Percentiles rank a stretch among this genome's conserved stretches.
Evolutionary conservation across 2,797 vertebrate species (phyloP).

Genomic region (Tenualosa ilisha): DNA sequence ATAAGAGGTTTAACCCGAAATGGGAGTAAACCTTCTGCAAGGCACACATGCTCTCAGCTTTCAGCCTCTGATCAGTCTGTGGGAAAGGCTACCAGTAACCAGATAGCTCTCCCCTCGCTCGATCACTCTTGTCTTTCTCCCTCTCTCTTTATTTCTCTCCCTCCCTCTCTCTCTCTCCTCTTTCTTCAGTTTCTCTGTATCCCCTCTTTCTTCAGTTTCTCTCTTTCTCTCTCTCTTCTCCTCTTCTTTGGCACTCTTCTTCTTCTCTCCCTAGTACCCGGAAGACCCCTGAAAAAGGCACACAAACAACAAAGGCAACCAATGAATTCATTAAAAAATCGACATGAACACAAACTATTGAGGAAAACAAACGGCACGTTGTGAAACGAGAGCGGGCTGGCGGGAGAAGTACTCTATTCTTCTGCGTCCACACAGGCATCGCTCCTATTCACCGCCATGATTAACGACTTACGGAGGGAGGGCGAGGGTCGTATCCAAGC

Average conservation of each 20-base stretch:
- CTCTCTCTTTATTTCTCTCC: conserved; percentile 38
- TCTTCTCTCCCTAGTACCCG: conserved; percentile 26
- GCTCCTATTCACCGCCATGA: conserved; percentile 69
- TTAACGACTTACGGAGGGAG: conserved; percentile 60
- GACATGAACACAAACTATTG: conserved; percentile 47
- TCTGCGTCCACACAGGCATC: conserved; percentile 58
- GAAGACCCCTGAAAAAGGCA: conserved; percentile 27
- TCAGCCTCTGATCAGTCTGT: conserved; percentile 80
- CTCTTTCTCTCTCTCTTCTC: conserved; percentile 42
- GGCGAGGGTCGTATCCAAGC: conserved; percentile 49
- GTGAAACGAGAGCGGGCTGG: conserved; percentile 51
- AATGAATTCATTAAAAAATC: conserved; percentile 56
- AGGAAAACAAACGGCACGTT: conserved; percentile 48
- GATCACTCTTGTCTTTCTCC: conserved; percentile 42
- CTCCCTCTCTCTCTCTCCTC: conserved; percentile 35
- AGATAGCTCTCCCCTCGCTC: conserved; percentile 63
- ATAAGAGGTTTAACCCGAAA: conserved; percentile 80
- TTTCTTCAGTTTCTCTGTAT: background rate
- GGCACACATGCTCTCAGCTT: conserved; percentile 78
- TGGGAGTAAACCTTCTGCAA: conserved; percentile 75
- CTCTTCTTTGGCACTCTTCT: conserved; percentile 38
- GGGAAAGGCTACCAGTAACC: conserved; percentile 76
- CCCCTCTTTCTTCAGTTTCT: conserved; percentile 26
- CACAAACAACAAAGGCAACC: conserved; percentile 43
- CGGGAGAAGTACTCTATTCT: conserved; percentile 53